These are phyloP conservation scores for Cephus runcator DNA, from an alignment of 2,888 invertebrate species.

Conservation along the genomic window DNA sequence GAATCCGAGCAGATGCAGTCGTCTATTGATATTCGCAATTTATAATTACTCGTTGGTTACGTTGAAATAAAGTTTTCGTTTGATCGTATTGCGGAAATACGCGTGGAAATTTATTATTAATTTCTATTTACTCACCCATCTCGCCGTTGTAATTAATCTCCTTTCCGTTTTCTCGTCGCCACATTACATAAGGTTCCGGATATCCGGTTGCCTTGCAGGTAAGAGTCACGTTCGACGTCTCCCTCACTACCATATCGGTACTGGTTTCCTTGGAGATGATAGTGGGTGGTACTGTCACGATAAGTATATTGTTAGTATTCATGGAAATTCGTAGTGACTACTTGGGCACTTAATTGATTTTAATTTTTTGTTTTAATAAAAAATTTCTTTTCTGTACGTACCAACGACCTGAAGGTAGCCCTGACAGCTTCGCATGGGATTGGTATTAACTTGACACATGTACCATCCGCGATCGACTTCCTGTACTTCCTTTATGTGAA, in stretches of 20 bases:
- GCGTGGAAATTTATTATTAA: background rate
- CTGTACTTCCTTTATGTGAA: slow-evolving; percentile 88
- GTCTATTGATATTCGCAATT: background rate
- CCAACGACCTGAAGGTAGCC: slow-evolving; percentile 93
- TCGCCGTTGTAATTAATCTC: slow-evolving; percentile 92
- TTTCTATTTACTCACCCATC: slow-evolving; percentile 72
- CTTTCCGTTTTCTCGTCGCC: slow-evolving; percentile 89
- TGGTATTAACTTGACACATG: slow-evolving; percentile 94
- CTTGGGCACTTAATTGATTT: background rate
- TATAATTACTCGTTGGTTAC: no score
- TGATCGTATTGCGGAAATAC: background rate
- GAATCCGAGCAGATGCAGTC: background rate
- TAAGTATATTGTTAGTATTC: background rate
- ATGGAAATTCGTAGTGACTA: background rate
- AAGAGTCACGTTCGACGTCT: slow-evolving; percentile 88
- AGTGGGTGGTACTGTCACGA: slow-evolving; percentile 83
- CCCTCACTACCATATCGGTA: slow-evolving; percentile 90
- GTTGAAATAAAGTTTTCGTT: background rate
- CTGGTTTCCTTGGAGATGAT: slow-evolving; percentile 91
- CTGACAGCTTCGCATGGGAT: slow-evolving; percentile 91
- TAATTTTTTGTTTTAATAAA: no score
- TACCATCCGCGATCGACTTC: slow-evolving; percentile 91
- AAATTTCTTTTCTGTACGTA: slow-evolving; percentile 66
- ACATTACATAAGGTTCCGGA: slow-evolving; percentile 93
- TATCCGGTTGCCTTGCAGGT: slow-evolving; percentile 89